Conservation (phyloP, 2,113 vertebrate species). For the Benitochromis conjunctus region DNA sequence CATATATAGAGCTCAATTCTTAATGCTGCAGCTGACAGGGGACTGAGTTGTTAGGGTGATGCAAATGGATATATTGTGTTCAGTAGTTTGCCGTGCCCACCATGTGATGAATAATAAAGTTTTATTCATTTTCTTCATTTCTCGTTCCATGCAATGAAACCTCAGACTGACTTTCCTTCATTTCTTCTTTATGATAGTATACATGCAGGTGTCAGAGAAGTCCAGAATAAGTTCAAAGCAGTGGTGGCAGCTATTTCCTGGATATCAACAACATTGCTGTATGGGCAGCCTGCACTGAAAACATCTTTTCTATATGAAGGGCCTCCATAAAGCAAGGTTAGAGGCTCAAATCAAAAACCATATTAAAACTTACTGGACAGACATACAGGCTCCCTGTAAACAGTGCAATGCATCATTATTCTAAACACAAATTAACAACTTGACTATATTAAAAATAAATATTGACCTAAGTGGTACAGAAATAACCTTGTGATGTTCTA, state of each 20-base stretch:
- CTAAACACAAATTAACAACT: background rate
- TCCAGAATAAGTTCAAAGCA: background rate
- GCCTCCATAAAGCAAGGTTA: background rate
- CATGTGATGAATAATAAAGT: conserved; percentile 72
- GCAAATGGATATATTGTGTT: conserved; percentile 77
- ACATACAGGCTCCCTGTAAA: background rate
- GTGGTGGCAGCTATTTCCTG: background rate
- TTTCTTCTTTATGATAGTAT: conserved; percentile 20
- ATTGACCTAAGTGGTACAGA: background rate
- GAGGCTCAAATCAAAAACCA: background rate
- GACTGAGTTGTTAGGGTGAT: conserved; percentile 52
- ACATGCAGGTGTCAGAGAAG: conserved; percentile 6
- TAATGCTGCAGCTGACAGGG: conserved; percentile 56
- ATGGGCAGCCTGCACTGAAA: background rate
- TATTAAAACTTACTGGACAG: background rate
- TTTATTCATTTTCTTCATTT: conserved; percentile 55
- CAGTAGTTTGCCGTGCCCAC: conserved; percentile 40
- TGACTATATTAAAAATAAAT: background rate
- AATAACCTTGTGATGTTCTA: background rate
- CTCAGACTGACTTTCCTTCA: background rate
- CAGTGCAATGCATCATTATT: background rate
- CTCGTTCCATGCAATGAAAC: conserved; percentile 23
- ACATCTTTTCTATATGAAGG: background rate
- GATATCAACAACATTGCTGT: background rate
- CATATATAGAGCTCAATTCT: conserved; percentile 50